These are phyloP conservation scores for Drosophila demipolita DNA, from an alignment of 2,888 invertebrate genomes.

Conservation along the genomic window DNA sequence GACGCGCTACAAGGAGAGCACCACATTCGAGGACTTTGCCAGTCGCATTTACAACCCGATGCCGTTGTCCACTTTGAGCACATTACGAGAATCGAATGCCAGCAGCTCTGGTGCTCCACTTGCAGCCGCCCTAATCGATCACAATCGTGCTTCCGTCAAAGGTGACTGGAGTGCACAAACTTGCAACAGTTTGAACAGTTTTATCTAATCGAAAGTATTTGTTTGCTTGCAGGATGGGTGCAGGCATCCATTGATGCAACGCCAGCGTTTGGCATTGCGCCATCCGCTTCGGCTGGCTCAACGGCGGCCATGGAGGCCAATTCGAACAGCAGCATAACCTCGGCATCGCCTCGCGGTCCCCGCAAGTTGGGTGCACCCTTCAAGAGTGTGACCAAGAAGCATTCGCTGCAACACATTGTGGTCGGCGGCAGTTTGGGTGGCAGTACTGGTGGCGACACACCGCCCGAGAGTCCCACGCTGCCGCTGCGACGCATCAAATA, in stretches of 20 bases:
- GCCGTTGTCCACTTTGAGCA: constrained; percentile 81
- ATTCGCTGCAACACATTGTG: constrained; percentile 73
- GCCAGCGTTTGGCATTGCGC: constrained; percentile 73
- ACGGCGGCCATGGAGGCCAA: constrained; percentile 82
- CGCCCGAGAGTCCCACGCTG: constrained; percentile 84
- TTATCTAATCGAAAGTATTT: neutral
- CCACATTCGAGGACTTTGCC: constrained; percentile 96
- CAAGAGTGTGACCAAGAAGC: constrained; percentile 82
- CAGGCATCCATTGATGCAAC: constrained; percentile 83
- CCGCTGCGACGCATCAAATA: constrained; percentile 84
- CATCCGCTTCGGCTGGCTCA: constrained; percentile 81
- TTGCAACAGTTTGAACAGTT: neutral
- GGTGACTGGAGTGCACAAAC: constrained; percentile 56
- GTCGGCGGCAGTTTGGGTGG: constrained; percentile 58
- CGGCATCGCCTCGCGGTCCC: constrained; percentile 82
- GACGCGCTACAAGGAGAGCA: constrained; percentile 92
- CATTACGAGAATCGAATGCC: constrained; percentile 72
- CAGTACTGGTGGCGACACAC: constrained; percentile 58
- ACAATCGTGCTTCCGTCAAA: constrained; percentile 83
- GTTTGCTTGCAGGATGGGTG: constrained; percentile 80
- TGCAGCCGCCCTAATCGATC: constrained; percentile 88
- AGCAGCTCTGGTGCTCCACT: constrained; percentile 85
- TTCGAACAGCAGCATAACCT: constrained; percentile 52
- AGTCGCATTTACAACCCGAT: constrained; percentile 90
- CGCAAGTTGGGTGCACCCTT: constrained; percentile 83